Conservation (phyloP, 1,140 invertebrate genomes). For the Drosophila watanabei region DNA sequence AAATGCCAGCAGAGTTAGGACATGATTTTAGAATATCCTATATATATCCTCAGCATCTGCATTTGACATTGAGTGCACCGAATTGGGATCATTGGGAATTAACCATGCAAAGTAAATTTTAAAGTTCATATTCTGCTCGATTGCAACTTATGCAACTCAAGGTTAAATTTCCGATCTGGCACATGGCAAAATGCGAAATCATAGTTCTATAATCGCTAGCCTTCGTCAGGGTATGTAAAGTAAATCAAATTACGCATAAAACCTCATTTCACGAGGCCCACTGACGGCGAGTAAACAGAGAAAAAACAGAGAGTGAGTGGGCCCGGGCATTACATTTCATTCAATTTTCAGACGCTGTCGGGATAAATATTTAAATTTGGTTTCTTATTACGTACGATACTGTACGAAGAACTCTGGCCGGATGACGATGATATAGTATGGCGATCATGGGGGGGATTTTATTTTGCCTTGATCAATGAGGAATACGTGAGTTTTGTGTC, state of each 20-base stretch:
- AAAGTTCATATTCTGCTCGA: background rate
- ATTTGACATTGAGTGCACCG: conserved; percentile 4
- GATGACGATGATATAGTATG: background rate
- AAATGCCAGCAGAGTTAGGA: background rate
- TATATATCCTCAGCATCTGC: background rate
- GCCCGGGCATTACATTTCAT: conserved; percentile 34
- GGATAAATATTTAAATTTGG: conserved; percentile 57
- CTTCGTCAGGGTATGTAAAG: conserved; percentile 34
- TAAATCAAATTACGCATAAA: conserved; percentile 74
- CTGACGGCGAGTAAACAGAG: conserved; percentile 4
- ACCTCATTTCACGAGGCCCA: conserved; percentile 42
- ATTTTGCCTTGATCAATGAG: conserved; percentile 23
- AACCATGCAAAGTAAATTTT: conserved; percentile 7
- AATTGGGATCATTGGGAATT: conserved; percentile 1
- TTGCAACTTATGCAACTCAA: conserved; percentile 28
- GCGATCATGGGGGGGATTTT: conserved; percentile 10
- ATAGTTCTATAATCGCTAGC: conserved; percentile 47
- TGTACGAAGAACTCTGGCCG: conserved; percentile 6
- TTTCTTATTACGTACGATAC: conserved; percentile 54
- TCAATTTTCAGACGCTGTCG: conserved; percentile 6
- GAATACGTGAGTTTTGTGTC: conserved; percentile 11
- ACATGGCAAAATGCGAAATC: conserved; percentile 46
- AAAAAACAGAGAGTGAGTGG: conserved; percentile 10
- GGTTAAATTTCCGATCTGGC: conserved; percentile 18
- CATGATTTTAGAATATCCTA: background rate